Evolutionary conservation across 2,113 vertebrate species (phyloP).

Genomic region (Colaptes auratus): DNA sequence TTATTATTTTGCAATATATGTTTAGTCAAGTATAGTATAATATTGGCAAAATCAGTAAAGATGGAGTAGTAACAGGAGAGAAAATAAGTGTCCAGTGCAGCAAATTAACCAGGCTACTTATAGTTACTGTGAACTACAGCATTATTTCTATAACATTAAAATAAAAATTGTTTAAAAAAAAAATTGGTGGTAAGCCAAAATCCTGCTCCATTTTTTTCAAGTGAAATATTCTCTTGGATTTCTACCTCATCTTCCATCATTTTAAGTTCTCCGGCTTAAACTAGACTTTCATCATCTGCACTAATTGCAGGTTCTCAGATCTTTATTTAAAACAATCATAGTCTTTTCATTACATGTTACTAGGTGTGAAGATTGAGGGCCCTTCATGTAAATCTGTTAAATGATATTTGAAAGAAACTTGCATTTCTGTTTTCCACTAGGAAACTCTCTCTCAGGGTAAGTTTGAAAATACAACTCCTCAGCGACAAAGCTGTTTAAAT

Average conservation of each 20-base stretch:
- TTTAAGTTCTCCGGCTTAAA: neutral
- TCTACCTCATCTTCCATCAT: neutral
- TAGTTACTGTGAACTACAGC: neutral
- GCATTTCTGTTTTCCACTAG: neutral
- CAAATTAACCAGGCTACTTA: neutral
- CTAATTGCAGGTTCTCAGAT: neutral
- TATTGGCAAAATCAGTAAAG: neutral
- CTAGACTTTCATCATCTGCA: neutral
- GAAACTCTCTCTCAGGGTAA: neutral
- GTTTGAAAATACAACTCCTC: too few relatives aligned
- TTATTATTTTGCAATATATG: neutral
- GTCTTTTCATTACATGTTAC: neutral
- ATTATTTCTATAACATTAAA: neutral
- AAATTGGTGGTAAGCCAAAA: neutral
- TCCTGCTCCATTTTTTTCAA: neutral
- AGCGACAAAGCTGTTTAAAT: neutral
- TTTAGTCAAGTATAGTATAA: neutral
- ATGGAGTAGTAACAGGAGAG: neutral
- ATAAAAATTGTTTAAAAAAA: neutral
- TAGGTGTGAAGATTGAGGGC: neutral
- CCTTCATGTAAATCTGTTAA: neutral
- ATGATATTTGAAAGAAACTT: neutral
- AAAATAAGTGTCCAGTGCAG: neutral
- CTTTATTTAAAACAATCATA: neutral
- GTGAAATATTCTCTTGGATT: rapidly evolving